phyloP scores from a whole-genome alignment of 2,888 invertebrate species.

The Tenodera sinensis region DNA sequence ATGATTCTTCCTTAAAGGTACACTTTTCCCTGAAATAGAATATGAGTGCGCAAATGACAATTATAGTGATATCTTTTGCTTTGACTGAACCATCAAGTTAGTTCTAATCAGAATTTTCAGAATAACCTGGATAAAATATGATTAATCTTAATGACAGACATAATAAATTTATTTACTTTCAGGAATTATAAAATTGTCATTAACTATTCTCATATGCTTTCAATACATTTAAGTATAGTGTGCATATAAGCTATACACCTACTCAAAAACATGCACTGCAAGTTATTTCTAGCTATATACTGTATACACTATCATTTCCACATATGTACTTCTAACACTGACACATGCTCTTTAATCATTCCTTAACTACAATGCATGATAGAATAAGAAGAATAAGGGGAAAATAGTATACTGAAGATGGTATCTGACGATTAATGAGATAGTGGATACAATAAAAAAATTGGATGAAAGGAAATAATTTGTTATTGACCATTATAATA shows the following conservation, averaged over 20 bases:
- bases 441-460: neutral
- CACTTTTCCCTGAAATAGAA: too few relatives aligned
- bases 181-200: neutral
- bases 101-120: neutral
- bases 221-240: neutral
- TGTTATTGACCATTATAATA: neutral
- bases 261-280: neutral
- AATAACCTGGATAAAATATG: neutral
- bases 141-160: neutral
- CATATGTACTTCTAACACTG: neutral
- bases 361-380: neutral
- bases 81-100: too few relatives aligned
- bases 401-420: neutral
- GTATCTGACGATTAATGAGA: neutral
- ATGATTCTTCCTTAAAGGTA: too few relatives aligned
- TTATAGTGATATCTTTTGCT: too few relatives aligned
- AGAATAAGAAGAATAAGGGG: neutral
- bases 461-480: neutral
- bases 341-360: neutral
- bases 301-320: neutral
- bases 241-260: neutral
- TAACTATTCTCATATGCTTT: neutral
- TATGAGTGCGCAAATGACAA: too few relatives aligned
- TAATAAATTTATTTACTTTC: neutral
- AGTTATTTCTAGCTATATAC: neutral